Conservation (phyloP, 2,797 vertebrate species). For the Pangasius djambal region DNA sequence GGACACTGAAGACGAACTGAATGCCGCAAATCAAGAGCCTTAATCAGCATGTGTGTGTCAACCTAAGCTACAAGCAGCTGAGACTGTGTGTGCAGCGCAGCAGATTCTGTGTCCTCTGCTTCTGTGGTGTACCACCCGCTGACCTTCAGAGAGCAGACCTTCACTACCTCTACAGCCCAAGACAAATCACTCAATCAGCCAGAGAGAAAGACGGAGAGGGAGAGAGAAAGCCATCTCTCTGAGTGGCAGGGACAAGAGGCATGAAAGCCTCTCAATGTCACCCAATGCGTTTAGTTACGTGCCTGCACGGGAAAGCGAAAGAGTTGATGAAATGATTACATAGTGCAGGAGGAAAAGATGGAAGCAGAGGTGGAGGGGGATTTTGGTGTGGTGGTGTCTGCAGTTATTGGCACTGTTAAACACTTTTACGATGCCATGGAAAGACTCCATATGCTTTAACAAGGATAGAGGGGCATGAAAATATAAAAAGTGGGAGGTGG, state of each 20-base stretch:
- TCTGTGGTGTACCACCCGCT: conserved; percentile 70
- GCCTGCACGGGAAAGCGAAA: conserved; percentile 72
- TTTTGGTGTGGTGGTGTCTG: conserved; percentile 54
- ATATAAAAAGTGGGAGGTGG: not conserved
- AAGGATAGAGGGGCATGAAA: conserved; percentile 51
- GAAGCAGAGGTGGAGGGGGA: conserved; percentile 65
- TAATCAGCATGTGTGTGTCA: conserved; percentile 45
- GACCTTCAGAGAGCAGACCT: conserved; percentile 77
- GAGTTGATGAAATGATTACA: conserved; percentile 85
- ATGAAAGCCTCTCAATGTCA: conserved; percentile 81
- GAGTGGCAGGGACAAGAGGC: conserved; percentile 52
- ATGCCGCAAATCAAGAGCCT: conserved; percentile 44
- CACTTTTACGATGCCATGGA: conserved; percentile 70
- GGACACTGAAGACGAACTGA: conserved; percentile 33
- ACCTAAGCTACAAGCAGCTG: conserved; percentile 38
- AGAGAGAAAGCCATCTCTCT: conserved; percentile 25
- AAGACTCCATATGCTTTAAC: conserved; percentile 61
- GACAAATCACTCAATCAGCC: conserved; percentile 80
- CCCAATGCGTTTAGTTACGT: conserved; percentile 80
- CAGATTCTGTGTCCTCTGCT: conserved; percentile 26
- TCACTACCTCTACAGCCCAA: conserved; percentile 73
- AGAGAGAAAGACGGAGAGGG: conserved; percentile 19
- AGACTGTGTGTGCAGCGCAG: conserved; percentile 3
- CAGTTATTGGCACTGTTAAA: conserved; percentile 75
- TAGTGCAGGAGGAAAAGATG: conserved; percentile 57